phyloP scores from a whole-genome alignment of 1,140 invertebrate species.

The Procambarus clarkii region DNA sequence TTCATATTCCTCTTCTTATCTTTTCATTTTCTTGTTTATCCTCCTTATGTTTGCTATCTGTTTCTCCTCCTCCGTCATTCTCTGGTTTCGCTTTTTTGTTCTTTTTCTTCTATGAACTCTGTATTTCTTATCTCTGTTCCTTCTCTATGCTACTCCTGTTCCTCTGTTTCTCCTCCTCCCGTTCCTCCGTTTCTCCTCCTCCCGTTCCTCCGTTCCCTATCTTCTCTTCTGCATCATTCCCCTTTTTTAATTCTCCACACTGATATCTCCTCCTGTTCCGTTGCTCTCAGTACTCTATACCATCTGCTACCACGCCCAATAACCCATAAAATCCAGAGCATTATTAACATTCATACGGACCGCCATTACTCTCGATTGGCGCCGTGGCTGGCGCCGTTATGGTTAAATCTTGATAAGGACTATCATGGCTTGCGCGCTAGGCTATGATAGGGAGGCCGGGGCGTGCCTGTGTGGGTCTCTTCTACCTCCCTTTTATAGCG shows the following conservation, averaged over 20 bases:
- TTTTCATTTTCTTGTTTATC: too few relatives aligned
- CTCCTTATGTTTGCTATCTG: too few relatives aligned
- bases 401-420: slow-evolving; percentile 28
- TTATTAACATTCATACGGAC: slow-evolving; percentile 42
- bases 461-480: too few relatives aligned
- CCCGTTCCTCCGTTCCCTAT: background rate
- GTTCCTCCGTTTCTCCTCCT: background rate
- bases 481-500: background rate
- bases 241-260: background rate
- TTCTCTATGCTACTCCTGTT: background rate
- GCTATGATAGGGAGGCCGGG: too few relatives aligned
- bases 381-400: background rate
- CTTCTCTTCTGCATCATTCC: background rate
- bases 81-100: background rate
- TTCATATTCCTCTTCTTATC: too few relatives aligned
- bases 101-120: background rate
- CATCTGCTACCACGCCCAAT: background rate
- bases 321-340: slow-evolving; percentile 17
- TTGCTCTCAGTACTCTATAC: background rate
- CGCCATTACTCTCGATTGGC: slow-evolving; percentile 24
- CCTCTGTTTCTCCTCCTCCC: background rate
- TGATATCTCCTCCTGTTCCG: background rate
- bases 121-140: background rate
- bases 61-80: background rate
- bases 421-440: background rate